Evolutionary conservation across 2,113 vertebrate species (phyloP).

Genomic region (Axis porcinus): DNA sequence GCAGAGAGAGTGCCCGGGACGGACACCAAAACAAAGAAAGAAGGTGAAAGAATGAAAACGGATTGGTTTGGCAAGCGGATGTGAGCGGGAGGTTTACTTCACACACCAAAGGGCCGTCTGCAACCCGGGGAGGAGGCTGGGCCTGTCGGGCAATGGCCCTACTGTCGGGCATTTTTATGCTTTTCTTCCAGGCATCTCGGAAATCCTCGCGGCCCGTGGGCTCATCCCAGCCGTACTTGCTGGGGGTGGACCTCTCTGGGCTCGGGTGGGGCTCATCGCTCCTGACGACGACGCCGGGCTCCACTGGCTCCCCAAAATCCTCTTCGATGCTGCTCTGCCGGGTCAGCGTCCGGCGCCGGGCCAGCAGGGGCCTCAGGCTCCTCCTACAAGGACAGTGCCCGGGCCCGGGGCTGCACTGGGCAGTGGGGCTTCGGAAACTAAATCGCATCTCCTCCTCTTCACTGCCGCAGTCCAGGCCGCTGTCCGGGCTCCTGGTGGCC

Average conservation of each 20-base stretch:
- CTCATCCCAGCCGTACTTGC: constrained; percentile 77
- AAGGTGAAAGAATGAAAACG: constrained; percentile 74
- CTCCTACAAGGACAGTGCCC: constrained; percentile 77
- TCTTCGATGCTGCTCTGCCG: constrained; percentile 94
- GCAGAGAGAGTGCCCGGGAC: constrained; percentile 72
- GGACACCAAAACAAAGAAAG: constrained; percentile 74
- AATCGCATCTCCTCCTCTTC: constrained; percentile 89
- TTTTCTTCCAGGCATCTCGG: constrained; percentile 85
- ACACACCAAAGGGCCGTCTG: constrained; percentile 94
- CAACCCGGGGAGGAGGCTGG: constrained; percentile 82
- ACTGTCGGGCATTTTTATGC: constrained; percentile 78
- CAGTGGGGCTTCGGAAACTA: constrained; percentile 72
- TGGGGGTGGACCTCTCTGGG: constrained; percentile 71
- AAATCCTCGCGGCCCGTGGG: constrained; percentile 77
- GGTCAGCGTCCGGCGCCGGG: constrained; percentile 90
- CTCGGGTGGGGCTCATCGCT: constrained; percentile 75
- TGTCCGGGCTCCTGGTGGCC: constrained; percentile 92
- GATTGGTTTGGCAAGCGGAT: constrained; percentile 88
- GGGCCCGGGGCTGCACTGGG: constrained; percentile 71
- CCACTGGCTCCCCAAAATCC: constrained; percentile 85
- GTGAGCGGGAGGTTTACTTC: constrained; percentile 78
- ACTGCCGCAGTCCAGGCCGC: constrained; percentile 96
- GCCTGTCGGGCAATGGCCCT: constrained; percentile 83
- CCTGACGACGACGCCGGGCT: constrained; percentile 74
- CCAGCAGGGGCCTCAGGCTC: constrained; percentile 81